phyloP scores from a whole-genome alignment of 2,888 invertebrate genomes.

The Tenthredo livida region DNA sequence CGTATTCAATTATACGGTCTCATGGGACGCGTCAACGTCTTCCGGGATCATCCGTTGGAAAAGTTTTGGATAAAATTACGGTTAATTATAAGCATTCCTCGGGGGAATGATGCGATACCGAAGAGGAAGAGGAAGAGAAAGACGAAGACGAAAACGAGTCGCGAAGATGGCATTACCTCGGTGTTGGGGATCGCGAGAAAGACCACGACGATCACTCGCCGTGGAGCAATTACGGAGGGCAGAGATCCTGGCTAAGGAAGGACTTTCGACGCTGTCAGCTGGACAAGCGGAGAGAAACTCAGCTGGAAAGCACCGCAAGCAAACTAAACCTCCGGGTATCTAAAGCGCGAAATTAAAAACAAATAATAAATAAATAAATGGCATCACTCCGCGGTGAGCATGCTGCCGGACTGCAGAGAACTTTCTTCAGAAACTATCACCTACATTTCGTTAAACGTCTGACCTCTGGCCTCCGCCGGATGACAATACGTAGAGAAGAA shows the following conservation, averaged over 20 bases:
- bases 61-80: slow-evolving; percentile 25
- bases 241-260: neutral
- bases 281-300: slow-evolving; percentile 37
- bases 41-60: neutral
- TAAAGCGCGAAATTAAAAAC: slow-evolving; percentile 25
- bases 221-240: slow-evolving; percentile 28
- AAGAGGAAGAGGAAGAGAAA: neutral
- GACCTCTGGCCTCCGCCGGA: neutral
- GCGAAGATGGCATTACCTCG: slow-evolving; percentile 20
- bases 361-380: neutral
- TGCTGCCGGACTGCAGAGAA: slow-evolving; percentile 1
- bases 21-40: neutral
- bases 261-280: slow-evolving; percentile 35
- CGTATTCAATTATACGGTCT: neutral
- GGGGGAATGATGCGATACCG: neutral
- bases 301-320: slow-evolving; percentile 4
- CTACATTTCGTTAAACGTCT: neutral
- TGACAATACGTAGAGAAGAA: neutral
- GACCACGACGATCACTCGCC: neutral
- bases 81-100: slow-evolving; percentile 14
- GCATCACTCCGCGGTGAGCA: neutral
- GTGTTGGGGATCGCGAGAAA: slow-evolving; percentile 9
- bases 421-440: slow-evolving; percentile 36
- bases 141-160: neutral
- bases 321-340: slow-evolving; percentile 28